Evolutionary conservation across 2,888 invertebrate genomes (phyloP), one percentile per base, ranked within the genome.

Genomic region (Drosophila bunnanda): DNA sequence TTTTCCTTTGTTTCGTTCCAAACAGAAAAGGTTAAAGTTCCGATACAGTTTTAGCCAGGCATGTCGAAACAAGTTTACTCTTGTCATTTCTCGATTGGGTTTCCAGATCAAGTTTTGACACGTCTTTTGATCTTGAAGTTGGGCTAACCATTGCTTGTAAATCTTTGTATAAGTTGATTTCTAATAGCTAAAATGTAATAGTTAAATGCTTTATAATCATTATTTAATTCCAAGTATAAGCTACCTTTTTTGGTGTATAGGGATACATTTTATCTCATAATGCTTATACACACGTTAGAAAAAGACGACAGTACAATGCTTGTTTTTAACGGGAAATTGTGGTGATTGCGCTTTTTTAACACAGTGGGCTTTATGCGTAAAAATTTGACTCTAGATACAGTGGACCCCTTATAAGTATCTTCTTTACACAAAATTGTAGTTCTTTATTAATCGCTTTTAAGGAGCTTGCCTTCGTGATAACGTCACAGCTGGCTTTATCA

Each of bases 1-100:
- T 69, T 76, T 57, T 58, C 34, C 44, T 74, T 72, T 73, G 64
- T 72, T 46, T 73, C 4, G 39, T 43, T 57, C 28, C 28, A 36
- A 56, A 25, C 55, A 36, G 61, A 54, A 72, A 65, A 74, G 75
- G 75, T 73, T 73, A 73, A 73, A 73, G 66, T 75, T 68, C 46
- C 66, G 55, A 68, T 55, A 68, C 66, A 68, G 34, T 67, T 67
- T 54, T 41, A 68, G 38, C 13, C 32, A 54, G 36, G 34, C 20
- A 32, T 13, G 15, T n/a, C n/a, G 15, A 67, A 55, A 67, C 68
- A 54, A 43, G 66, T 55, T 68, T 67, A 17, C 39, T 10, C 55
- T 10, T 67, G 46, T 68, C 54, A 67, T 32, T 39, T 68, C 20
- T 54, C 20, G 43, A 43, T 57, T 5, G 32, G 9, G 20, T 20